phyloP scores from a whole-genome alignment of 1,140 invertebrate genomes.

The Tetramorium simillimum region DNA sequence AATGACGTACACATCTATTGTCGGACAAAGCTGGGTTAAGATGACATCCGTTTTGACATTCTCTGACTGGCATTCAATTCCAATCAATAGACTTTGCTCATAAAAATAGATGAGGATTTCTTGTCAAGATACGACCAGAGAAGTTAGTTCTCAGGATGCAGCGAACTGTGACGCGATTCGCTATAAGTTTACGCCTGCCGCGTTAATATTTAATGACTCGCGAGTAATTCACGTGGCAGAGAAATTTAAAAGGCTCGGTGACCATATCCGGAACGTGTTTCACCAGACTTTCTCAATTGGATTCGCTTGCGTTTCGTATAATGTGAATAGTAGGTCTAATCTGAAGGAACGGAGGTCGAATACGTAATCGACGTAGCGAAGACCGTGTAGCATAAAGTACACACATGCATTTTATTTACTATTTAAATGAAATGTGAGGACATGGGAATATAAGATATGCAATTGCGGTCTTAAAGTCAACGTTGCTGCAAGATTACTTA shows the following conservation, averaged over 20 bases:
- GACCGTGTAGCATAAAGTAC: not conserved
- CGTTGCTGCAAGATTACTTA: constrained; percentile 84
- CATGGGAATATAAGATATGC: not conserved
- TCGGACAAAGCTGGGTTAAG: not conserved
- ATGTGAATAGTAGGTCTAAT: constrained; percentile 9
- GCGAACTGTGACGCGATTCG: not conserved
- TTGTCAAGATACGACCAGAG: not conserved
- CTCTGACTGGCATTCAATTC: not conserved
- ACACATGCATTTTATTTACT: not conserved
- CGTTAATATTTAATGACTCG: constrained; percentile 49
- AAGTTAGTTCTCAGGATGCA: not conserved
- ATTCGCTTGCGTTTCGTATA: constrained; percentile 34
- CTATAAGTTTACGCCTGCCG: constrained; percentile 1
- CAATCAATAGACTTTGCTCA: not conserved
- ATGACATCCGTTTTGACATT: not conserved
- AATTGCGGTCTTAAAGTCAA: not conserved
- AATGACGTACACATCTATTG: not conserved
- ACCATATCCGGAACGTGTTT: constrained; percentile 42
- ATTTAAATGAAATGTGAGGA: not conserved
- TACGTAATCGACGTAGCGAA: not conserved
- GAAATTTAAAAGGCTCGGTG: constrained; percentile 56
- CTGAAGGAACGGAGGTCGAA: not conserved
- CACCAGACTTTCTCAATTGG: constrained; percentile 56
- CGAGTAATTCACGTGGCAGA: constrained; percentile 34
- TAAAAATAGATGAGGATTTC: not conserved